A percentile compares a stretch with the other conserved stretches of the same genome.
These are phyloP conservation scores for Sphaerodactylus townsendi DNA, from an alignment of 2,113 vertebrate species.

Conservation along the genomic window DNA sequence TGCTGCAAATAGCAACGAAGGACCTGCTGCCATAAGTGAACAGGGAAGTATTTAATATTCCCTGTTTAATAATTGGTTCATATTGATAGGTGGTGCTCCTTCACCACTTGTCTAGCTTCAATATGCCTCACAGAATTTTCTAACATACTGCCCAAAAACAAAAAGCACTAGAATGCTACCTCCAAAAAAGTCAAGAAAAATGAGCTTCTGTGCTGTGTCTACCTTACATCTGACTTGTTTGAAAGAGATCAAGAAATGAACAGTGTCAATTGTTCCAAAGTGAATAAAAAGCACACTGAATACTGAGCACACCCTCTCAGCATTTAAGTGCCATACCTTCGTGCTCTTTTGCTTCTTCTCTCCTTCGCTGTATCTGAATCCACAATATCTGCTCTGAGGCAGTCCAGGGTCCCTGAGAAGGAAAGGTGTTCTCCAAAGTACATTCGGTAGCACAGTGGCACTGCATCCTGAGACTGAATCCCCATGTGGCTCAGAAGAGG, in stretches of 20 bases:
- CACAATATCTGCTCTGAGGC: conserved; percentile 95
- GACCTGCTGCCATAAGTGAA: background rate
- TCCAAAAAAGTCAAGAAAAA: background rate
- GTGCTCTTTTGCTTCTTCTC: conserved; percentile 88
- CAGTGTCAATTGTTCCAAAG: background rate
- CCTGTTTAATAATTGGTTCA: background rate
- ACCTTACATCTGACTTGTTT: background rate
- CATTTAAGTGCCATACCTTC: conserved; percentile 75
- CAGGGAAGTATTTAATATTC: background rate
- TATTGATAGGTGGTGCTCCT: background rate
- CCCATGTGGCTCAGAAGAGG: conserved; percentile 92
- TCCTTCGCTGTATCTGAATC: conserved; percentile 97
- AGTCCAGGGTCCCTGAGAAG: conserved; percentile 94
- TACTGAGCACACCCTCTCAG: background rate
- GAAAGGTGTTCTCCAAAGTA: conserved; percentile 97
- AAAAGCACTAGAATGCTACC: background rate
- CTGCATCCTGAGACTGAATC: conserved; percentile 91
- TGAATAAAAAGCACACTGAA: background rate
- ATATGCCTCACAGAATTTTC: background rate
- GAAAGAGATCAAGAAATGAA: background rate
- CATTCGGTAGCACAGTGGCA: conserved; percentile 95
- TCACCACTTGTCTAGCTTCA: background rate
- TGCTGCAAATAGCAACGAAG: background rate
- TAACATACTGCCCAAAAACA: background rate
- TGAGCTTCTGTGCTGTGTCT: background rate